Evolutionary conservation across 2,113 vertebrate species (phyloP), one percentile per base, ranked within the genome.

Genomic region (Scolopax mira): DNA sequence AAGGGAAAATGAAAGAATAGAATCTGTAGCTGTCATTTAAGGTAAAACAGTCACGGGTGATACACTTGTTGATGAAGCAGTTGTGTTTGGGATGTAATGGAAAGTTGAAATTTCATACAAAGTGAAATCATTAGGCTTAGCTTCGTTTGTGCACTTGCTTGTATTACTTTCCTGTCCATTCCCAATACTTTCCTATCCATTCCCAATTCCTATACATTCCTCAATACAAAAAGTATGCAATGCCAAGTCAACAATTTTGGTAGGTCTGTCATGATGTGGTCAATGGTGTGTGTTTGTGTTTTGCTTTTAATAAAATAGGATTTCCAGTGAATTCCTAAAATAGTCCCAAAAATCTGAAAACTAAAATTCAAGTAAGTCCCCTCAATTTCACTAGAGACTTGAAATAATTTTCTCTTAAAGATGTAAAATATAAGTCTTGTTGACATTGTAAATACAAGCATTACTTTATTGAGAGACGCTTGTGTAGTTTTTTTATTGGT

Each of bases 261-360:
- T 82, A 69, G 33, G 10, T 85, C 44, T 92, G 33, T 83, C 24
- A 7, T 16, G 49, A 61, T 85, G 44, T 44, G 52, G 48, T 92
- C 46, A 48, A 74, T 69, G 48, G 25, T 72, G 46, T 61, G 42
- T 61, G 35, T 41, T 64, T 4, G 0, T 79, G 33, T 77, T 88
- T 93, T 69, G 18, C 41, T 88, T 93, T 82, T 73, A 69, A 39
- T 90, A 64, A 85, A 93, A 35, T 37, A 42, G 11, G 15, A 82
- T 69, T 96, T 88, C 35, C 35, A 48, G 35, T 92, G 79, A 92
- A 80, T 83, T 95, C 67, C 67, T 88, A 70, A 58, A 86, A 42
- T 12, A 51, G 17, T 75, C 46, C 9, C 37, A 57, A 61, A 93
- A 83, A 69, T 52, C n/a, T 44, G 64, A 65, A 83, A 72, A n/a